Percentiles rank a stretch among this genome's conserved stretches.
phyloP scores from a whole-genome alignment of 2,888 invertebrate species.

The Netelia virgata region DNA sequence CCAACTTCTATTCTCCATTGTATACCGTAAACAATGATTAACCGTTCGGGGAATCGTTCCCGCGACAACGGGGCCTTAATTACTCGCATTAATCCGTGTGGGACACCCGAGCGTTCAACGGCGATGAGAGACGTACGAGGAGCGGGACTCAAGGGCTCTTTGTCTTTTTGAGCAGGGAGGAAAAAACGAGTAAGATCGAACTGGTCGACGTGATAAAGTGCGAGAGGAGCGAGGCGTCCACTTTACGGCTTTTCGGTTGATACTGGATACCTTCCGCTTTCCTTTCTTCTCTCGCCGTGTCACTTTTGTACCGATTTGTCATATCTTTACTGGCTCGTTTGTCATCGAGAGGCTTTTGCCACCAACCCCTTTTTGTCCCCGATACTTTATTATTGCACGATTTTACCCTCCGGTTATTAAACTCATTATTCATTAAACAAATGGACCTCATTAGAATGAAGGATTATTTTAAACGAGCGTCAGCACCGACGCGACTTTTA shows the following conservation, averaged over 20 bases:
- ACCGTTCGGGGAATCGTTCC: conserved; percentile 71
- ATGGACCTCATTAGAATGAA: neutral
- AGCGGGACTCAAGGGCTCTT: conserved; percentile 20
- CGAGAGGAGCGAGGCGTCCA: neutral
- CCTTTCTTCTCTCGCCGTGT: conserved; percentile 9
- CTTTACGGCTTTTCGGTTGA: conserved; percentile 33
- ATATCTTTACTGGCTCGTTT: conserved; percentile 40
- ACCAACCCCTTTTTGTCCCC: neutral
- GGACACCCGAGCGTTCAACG: conserved; percentile 31
- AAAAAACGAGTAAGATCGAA: conserved; percentile 18
- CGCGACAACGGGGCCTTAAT: conserved; percentile 73
- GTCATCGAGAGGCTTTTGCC: neutral
- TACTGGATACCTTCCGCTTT: conserved; percentile 31
- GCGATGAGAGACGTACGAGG: conserved; percentile 40
- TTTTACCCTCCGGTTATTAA: conserved; percentile 20
- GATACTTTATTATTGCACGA: conserved; percentile 14
- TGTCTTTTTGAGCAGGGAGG: neutral
- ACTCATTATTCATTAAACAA: conserved; percentile 39
- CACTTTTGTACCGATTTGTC: conserved; percentile 38
- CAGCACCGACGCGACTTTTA: neutral
- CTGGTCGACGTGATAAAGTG: conserved; percentile 10
- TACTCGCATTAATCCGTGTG: conserved; percentile 71
- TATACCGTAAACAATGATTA: conserved; percentile 79
- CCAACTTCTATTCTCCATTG: conserved; percentile 72
- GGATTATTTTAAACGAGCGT: neutral